Evolutionary conservation across 1,140 invertebrate genomes (phyloP).

Genomic region (Oreohelix idahoensis): DNA sequence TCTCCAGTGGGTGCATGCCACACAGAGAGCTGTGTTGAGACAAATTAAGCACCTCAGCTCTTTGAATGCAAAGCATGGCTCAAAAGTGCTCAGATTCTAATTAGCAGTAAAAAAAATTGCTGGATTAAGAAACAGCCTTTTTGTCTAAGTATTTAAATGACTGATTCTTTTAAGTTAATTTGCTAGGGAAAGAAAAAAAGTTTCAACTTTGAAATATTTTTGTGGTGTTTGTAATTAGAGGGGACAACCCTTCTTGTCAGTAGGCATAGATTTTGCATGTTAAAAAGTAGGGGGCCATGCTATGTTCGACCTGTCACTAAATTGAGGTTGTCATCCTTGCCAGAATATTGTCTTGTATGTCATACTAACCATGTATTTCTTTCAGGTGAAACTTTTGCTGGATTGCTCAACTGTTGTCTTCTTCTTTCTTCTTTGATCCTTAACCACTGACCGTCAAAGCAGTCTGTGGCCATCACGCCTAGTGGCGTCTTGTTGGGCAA

Average conservation of each 20-base stretch:
- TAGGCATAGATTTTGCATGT: neutral
- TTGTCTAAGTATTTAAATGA: too few species aligned
- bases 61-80: slow-evolving; percentile 7
- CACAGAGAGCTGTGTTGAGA: slow-evolving; percentile 22
- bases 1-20: neutral
- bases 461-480: too few species aligned
- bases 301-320: slow-evolving; percentile 33
- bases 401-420: neutral
- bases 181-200: neutral
- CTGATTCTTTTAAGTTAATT: too few species aligned
- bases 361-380: neutral
- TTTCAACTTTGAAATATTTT: neutral
- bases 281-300: slow-evolving; percentile 50
- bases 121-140: too few species aligned
- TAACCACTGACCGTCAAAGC: too few species aligned
- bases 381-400: neutral
- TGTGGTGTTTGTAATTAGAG: neutral
- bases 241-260: slow-evolving; percentile 23
- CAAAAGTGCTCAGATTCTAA: neutral
- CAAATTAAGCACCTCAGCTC: neutral
- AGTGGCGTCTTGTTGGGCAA: too few species aligned
- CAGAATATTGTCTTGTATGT: neutral
- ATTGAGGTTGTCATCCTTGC: slow-evolving; percentile 54
- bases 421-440: too few species aligned
- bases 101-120: neutral